phyloP scores from a whole-genome alignment of 2,888 invertebrate genomes.

The Drosophila siamana region DNA sequence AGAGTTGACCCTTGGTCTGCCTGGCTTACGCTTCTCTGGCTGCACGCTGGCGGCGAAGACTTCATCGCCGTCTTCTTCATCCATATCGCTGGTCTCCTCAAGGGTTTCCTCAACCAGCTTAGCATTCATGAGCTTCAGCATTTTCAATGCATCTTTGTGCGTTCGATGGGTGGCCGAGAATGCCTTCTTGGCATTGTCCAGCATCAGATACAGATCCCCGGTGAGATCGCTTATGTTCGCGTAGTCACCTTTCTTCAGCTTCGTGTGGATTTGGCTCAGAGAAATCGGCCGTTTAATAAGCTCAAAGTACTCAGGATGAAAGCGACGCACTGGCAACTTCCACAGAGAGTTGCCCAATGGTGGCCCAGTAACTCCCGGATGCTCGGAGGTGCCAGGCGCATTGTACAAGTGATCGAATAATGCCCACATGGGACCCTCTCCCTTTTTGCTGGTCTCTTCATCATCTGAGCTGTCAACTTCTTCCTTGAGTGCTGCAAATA shows the following conservation, averaged over 20 bases:
- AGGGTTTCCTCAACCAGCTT: conserved; percentile 87
- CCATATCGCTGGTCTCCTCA: conserved; percentile 81
- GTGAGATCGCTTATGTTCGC: conserved; percentile 95
- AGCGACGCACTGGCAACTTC: conserved; percentile 95
- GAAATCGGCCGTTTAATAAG: conserved; percentile 98
- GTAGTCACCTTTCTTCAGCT: conserved; percentile 93
- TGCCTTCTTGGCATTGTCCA: conserved; percentile 97
- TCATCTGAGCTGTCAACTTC: conserved; percentile 88
- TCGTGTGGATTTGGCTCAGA: conserved; percentile 94
- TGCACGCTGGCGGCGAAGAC: conserved; percentile 52
- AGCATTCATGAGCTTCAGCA: conserved; percentile 93
- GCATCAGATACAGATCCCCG: conserved; percentile 97
- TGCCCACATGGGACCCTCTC: conserved; percentile 95
- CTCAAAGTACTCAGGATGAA: conserved; percentile 98
- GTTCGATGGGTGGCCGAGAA: conserved; percentile 92
- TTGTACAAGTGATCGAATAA: conserved; percentile 93
- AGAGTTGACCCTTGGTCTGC: conserved; percentile 82
- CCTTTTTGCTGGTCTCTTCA: conserved; percentile 86
- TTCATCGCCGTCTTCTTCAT: conserved; percentile 73
- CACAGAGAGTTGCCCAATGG: conserved; percentile 96
- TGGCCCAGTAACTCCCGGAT: conserved; percentile 88
- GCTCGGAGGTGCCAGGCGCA: conserved; percentile 87
- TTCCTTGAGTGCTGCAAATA: conserved; percentile 86
- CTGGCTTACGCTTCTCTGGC: conserved; percentile 79
- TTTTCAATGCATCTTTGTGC: conserved; percentile 93